Conservation (phyloP, 1,140 invertebrate species). For the Polyergus mexicanus region DNA sequence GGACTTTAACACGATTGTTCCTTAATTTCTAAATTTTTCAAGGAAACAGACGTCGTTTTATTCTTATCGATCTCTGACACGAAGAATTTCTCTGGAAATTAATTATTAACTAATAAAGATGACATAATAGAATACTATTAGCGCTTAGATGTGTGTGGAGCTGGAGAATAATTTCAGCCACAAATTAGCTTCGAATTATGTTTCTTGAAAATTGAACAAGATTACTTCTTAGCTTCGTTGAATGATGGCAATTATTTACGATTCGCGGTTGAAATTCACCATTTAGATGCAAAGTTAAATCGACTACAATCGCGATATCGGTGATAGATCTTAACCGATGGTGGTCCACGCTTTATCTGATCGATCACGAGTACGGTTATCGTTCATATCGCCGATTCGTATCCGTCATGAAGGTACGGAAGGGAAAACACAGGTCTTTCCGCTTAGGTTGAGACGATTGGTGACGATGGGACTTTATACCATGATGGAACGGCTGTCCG, state of each 20-base stretch:
- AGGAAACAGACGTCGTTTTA: not conserved
- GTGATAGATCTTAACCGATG: slow-evolving; percentile 50
- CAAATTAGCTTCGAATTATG: not conserved
- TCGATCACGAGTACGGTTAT: slow-evolving; percentile 55
- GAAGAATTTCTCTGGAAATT: not conserved
- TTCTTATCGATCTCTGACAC: not conserved
- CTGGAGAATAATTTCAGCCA: not conserved
- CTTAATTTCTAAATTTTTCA: slow-evolving; percentile 1
- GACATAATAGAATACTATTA: slow-evolving; percentile 1
- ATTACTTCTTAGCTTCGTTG: not conserved
- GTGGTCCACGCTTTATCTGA: slow-evolving; percentile 37
- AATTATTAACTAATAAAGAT: slow-evolving; percentile 2
- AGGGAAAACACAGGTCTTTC: slow-evolving; percentile 66
- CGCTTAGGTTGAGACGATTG: slow-evolving; percentile 21
- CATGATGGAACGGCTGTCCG: slow-evolving; percentile 67
- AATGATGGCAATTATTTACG: not conserved
- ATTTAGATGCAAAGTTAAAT: not conserved
- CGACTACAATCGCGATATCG: not conserved
- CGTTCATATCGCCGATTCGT: slow-evolving; percentile 38
- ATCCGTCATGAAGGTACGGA: slow-evolving; percentile 28
- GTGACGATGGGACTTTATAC: slow-evolving; percentile 73
- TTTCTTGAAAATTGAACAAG: not conserved
- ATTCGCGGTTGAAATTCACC: not conserved
- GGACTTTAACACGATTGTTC: slow-evolving; percentile 50
- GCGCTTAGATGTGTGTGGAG: not conserved